Conservation (phyloP, 2,888 invertebrate genomes). For the Apotomis capreana region DNA sequence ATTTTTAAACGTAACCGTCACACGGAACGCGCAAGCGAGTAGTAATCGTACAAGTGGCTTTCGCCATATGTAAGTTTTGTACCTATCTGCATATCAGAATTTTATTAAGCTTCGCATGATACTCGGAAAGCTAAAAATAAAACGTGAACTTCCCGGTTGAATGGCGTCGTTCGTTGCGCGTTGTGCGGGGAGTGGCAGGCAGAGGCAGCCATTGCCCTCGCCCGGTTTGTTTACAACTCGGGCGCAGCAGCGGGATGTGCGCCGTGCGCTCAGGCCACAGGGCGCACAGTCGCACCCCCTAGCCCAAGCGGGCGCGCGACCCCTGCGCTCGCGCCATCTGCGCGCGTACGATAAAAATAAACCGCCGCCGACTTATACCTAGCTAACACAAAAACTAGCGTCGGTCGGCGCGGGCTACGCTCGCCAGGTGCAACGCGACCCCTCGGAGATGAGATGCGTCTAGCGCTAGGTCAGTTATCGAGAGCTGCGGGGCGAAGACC, state of each 20-base stretch:
- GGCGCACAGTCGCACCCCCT: slow-evolving; percentile 63
- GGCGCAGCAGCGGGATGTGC: slow-evolving; percentile 61
- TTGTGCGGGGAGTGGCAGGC: slow-evolving; percentile 74
- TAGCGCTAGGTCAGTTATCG: slow-evolving; percentile 77
- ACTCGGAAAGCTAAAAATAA: slow-evolving; percentile 79
- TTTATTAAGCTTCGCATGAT: slow-evolving; percentile 57
- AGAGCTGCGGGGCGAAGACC: slow-evolving; percentile 61
- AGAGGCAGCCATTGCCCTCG: slow-evolving; percentile 81
- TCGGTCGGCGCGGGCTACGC: slow-evolving; percentile 52
- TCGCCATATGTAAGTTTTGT: slow-evolving; percentile 1
- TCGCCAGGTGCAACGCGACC: slow-evolving; percentile 72
- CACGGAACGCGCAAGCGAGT: not conserved
- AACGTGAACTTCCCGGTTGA: slow-evolving; percentile 82
- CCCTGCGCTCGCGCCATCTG: slow-evolving; percentile 79
- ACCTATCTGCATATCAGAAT: slow-evolving; percentile 46
- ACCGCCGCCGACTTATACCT: slow-evolving; percentile 70
- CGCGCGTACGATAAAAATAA: slow-evolving; percentile 78
- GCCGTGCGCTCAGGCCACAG: slow-evolving; percentile 63
- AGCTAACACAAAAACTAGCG: slow-evolving; percentile 65
- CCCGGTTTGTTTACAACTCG: slow-evolving; percentile 81
- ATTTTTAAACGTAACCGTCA: slow-evolving; percentile 20
- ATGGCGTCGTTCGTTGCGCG: slow-evolving; percentile 72
- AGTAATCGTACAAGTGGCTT: not conserved
- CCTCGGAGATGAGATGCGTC: slow-evolving; percentile 61
- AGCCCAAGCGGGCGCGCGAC: slow-evolving; percentile 49